phyloP scores from a whole-genome alignment of 2,888 invertebrate species.

The Cinara cedri region DNA sequence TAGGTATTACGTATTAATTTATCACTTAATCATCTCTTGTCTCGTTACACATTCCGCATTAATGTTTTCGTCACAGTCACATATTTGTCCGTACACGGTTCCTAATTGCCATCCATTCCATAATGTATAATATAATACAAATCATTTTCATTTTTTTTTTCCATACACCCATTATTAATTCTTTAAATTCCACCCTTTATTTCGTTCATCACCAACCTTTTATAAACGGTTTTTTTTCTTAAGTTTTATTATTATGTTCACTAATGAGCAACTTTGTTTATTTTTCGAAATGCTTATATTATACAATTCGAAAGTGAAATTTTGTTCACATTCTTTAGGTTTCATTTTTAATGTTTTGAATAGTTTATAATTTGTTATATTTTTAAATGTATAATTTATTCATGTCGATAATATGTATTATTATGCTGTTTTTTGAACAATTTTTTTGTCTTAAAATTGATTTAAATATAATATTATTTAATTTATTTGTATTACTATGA shows the following conservation, averaged over 20 bases:
- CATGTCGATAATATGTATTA: too few species aligned
- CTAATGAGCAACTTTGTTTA: slow-evolving; percentile 8
- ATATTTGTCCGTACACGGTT: neutral
- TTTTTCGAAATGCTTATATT: neutral
- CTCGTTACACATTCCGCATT: neutral
- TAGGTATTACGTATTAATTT: neutral
- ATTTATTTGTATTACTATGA: too few species aligned
- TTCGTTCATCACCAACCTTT: neutral
- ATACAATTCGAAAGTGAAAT: neutral
- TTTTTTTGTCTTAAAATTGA: too few species aligned
- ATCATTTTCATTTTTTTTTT: slow-evolving; percentile 22
- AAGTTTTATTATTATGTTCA: neutral
- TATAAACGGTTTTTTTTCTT: neutral
- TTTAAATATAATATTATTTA: too few species aligned
- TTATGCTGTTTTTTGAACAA: too few species aligned
- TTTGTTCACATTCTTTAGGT: too few species aligned
- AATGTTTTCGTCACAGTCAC: slow-evolving; percentile 16
- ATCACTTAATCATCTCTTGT: slow-evolving; percentile 1
- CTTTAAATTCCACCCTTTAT: neutral
- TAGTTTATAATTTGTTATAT: too few species aligned
- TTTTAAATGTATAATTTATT: too few species aligned
- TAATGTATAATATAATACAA: neutral
- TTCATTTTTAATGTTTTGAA: too few species aligned
- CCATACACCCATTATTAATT: neutral
- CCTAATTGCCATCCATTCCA: slow-evolving; percentile 13